Evolutionary conservation across 2,113 vertebrate genomes (phyloP), one percentile per base, ranked within the genome.

Genomic region (Struthio camelus): DNA sequence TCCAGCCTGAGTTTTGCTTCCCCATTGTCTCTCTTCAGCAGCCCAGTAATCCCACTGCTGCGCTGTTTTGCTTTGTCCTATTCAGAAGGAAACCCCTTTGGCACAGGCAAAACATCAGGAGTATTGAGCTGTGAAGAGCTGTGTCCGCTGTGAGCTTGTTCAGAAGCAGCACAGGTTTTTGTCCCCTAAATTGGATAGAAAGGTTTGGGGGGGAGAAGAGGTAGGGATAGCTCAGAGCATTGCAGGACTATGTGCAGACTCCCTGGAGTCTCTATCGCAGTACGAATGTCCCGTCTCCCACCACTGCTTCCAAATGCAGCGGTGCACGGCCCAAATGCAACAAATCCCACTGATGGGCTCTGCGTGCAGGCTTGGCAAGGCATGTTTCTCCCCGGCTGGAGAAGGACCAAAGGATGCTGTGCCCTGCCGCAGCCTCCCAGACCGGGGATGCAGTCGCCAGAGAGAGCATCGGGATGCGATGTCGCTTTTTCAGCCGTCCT

Each of bases 71-170:
- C 94, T 95, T 91, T 93, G 92, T 85, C 62, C 96, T 96, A 96
- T 97, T 97, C 96, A 97, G 89, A 90, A 91, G 80, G 91, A 93
- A 97, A 94, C 89, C 72, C 93, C 87, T 93, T 91, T 95, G 96
- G 93, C 89, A 86, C 82, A 80, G 93, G 90, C 67, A 88, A 58
- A 88, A 90, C 78, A 50, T 80, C 76, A 22, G 91, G 90, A 76
- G 50, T 94, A 95, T 38, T 96, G 95, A 96, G 95, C 94, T 94
- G 86, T 94, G 93, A 96, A 97, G 92, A 84, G 89, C 94, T 81
- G n/a, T 44, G 84, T n/a, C 90, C 42, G 25, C 59, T 80, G 65
- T 87, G 53, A 84, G 40, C 69, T 64, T 0, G 3, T 50, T 54
- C 73, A 87, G 89, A 88, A 96, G 65, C 36, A 27, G 79, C 2